Base-by-base conservation (phyloP, 2,113 vertebrate species). In the Sorex fumeus region DNA sequence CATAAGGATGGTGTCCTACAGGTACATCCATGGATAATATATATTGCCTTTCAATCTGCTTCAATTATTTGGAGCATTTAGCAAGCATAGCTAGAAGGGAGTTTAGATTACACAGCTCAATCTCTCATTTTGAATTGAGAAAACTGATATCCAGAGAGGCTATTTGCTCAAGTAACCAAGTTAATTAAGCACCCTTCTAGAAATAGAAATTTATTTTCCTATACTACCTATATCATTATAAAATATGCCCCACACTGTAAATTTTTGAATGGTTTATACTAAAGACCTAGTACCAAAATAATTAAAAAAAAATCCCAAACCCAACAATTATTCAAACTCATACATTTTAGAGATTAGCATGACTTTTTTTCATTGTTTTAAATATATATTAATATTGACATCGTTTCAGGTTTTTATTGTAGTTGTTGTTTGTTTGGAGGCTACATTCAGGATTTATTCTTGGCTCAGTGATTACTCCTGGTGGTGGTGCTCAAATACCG, bases 121-220 rank as follows among this genome's bases (percentile, higher is more conserved):
- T 36, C 34, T 80, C 18, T 77, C 69, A 77, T 93, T 91, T 86
- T 87, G 70, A 91, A 32, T 27, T 81, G 78, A 95, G 81, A 93
- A 95, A 91, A 83, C 76, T 80, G 47, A 93, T 45, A 88, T 1
- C 47, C 43, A 90, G 43, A 71, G 60, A 91, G 50, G 28, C 15
- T 88, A 94, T 82, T 91, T 91, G 60, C 79, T 94, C 86, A 86
- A 90, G 78, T 95, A 96, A 94, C 43, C 27, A 69, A 88, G 57
- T 74, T 95, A 92, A 91, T 94, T 95, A 86, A 62, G 78, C 83
- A 66, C 75, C 79, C 10, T 13, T 60, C 30, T 81, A 85, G 93
- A 79, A 91, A 64, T 36, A 91, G 36, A 83, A 84, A 66, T 78
- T 23, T 47, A 34, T 60, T 28, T 75, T 69, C 32, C 57, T 64